Base-by-base conservation (phyloP, 2,888 invertebrate species). In the Onchidella celtica region DNA sequence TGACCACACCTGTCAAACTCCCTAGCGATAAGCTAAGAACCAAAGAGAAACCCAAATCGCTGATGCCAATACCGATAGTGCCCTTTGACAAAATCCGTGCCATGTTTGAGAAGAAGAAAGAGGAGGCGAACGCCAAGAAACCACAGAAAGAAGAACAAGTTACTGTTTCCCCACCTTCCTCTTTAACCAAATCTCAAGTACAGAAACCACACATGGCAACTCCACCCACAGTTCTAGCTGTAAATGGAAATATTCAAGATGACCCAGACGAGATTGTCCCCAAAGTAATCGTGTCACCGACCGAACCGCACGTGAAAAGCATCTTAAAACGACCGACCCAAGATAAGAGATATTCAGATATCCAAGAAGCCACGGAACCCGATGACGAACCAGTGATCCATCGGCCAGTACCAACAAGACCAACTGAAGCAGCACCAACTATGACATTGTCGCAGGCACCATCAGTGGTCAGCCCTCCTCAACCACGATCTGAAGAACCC, bases 1-100 rank as follows among this genome's bases (percentile, higher is more conserved):
- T n/a, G n/a, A n/a, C 72, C 80, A 27, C 85, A 61, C 70, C 85
- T 9, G 85, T 88, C 55, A 84, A 85, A 70, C 84, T 92, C 38
- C 91, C 91, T 27, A 91, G 91, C 84, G 90, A 90, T 38, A 90
- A 88, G 86, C 87, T 87, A 70, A 84, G 91, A 78, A 87, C 88
- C 27, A 85, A 84, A 69, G 89, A 89, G 29, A 88, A 89, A 81
- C 83, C 88, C 17, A 89, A 88, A 82, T 86, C 87, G 61, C 84
- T 90, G 2, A 89, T 88, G 86, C 90, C 90, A 29, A 90, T 91
- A 47, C 88, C 91, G 14, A 90, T 91, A 66, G 89, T 91, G 73
- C 90, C 91, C 79, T 91, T 91, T 82, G 87, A 88, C 73, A 86
- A 90, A 83, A 84, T 91, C 66, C 85, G 90, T 40, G 89, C 88